Evolutionary conservation across 2,888 invertebrate genomes (phyloP).

Genomic region (Leptopilina drosophilae): DNA sequence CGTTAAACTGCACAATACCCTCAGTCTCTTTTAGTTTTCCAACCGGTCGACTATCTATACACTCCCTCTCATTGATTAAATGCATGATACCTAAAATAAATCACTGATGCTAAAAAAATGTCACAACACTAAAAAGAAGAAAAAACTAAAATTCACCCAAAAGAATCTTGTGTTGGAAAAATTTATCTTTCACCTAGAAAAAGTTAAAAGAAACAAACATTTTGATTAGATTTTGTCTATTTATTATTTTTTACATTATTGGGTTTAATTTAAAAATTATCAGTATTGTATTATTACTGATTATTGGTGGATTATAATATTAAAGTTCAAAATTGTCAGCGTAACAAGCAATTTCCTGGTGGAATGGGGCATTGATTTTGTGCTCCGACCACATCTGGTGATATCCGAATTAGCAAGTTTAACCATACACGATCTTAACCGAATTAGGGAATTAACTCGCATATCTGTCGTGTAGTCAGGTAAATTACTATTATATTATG

Average conservation of each 20-base stretch:
- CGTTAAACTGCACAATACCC: conserved; percentile 18
- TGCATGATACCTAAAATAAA: background rate
- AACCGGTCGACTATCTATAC: background rate
- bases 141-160: too few species aligned
- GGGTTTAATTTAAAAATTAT: background rate
- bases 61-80: background rate
- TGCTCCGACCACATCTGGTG: conserved; percentile 15
- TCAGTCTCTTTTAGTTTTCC: background rate
- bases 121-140: too few species aligned
- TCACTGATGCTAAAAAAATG: background rate
- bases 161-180: too few species aligned
- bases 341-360: conserved; percentile 13
- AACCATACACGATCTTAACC: conserved; percentile 15
- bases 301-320: background rate
- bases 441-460: conserved; percentile 12
- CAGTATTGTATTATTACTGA: background rate
- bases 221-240: too few species aligned
- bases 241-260: too few species aligned
- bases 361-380: conserved; percentile 4
- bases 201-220: too few species aligned
- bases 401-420: conserved; percentile 20
- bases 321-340: conserved; percentile 1
- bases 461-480: background rate
- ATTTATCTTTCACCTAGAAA: too few species aligned
- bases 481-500: background rate